Percentiles rank a stretch among this genome's conserved stretches.
phyloP scores from a whole-genome alignment of 2,113 vertebrate genomes.

The Tor tambroides region DNA sequence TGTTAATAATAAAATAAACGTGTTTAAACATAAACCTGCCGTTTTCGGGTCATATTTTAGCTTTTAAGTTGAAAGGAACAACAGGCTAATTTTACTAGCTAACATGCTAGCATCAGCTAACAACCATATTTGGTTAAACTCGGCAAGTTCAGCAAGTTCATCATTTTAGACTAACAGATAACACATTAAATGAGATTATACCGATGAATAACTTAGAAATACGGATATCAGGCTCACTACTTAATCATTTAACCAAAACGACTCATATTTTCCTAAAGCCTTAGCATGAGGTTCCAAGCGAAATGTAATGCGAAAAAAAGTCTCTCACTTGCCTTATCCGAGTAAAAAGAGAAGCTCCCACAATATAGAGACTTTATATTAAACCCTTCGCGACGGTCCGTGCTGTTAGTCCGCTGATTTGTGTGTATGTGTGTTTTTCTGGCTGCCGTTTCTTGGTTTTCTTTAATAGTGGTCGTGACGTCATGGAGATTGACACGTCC shows the following conservation, averaged over 20 bases:
- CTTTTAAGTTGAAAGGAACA: not conserved
- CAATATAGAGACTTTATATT: not conserved
- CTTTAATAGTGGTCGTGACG: slow-evolving; percentile 60
- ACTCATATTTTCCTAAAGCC: not conserved
- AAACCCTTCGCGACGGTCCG: slow-evolving; percentile 1
- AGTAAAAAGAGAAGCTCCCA: slow-evolving; percentile 50
- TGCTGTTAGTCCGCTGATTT: slow-evolving; percentile 47
- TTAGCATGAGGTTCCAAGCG: not conserved
- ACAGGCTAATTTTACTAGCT: slow-evolving; percentile 19
- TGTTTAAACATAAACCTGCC: no score
- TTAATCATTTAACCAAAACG: not conserved
- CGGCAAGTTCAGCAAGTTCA: not conserved
- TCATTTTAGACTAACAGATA: not conserved
- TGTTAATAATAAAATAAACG: no score
- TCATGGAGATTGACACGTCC: slow-evolving; percentile 59
- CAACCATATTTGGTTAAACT: slow-evolving; percentile 43
- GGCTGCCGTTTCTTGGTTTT: slow-evolving; percentile 61
- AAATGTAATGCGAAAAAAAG: not conserved
- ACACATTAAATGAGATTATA: not conserved
- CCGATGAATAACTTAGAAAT: not conserved
- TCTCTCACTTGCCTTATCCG: slow-evolving; percentile 23
- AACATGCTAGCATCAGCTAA: slow-evolving; percentile 24
- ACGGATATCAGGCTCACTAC: not conserved
- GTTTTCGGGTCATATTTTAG: not conserved
- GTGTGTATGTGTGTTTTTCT: slow-evolving; percentile 9